Evolutionary conservation across 2,113 vertebrate species (phyloP).

Genomic region (Suricata suricatta): DNA sequence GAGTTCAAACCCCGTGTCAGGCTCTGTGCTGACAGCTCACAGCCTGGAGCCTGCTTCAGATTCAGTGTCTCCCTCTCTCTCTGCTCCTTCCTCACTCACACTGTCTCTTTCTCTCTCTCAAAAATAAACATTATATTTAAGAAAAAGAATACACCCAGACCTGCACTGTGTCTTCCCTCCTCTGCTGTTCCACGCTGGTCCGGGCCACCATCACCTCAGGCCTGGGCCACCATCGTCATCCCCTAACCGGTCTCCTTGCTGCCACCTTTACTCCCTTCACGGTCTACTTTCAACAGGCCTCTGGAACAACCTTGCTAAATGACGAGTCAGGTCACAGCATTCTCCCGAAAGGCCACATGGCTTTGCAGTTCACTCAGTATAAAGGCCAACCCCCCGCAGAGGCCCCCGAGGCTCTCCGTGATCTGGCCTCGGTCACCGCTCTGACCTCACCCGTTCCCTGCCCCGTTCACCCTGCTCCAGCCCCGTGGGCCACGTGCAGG

Average conservation of each 20-base stretch:
- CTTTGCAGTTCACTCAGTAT: background rate
- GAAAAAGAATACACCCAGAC: background rate
- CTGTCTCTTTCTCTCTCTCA: too few relatives aligned
- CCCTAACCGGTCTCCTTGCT: background rate
- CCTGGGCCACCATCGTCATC: background rate
- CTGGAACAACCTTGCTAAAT: background rate
- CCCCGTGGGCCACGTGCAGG: accelerated
- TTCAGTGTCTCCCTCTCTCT: too few relatives aligned
- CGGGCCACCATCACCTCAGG: background rate
- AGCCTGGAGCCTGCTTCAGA: too few relatives aligned
- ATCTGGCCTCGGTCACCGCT: background rate
- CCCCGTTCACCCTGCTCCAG: background rate
- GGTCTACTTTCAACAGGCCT: background rate
- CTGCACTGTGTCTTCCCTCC: accelerated
- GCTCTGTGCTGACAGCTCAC: too few relatives aligned
- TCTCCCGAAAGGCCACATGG: background rate
- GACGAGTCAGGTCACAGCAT: accelerated
- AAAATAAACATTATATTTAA: too few relatives aligned
- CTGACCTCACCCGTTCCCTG: background rate
- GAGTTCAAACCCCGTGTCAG: too few relatives aligned
- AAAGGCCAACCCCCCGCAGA: background rate
- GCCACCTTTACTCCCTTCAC: too few relatives aligned
- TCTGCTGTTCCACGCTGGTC: background rate
- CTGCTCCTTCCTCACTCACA: too few relatives aligned
- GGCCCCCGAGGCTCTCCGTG: accelerated